Conservation (phyloP, 2,888 invertebrate genomes). For the Osmoderma eremita region DNA sequence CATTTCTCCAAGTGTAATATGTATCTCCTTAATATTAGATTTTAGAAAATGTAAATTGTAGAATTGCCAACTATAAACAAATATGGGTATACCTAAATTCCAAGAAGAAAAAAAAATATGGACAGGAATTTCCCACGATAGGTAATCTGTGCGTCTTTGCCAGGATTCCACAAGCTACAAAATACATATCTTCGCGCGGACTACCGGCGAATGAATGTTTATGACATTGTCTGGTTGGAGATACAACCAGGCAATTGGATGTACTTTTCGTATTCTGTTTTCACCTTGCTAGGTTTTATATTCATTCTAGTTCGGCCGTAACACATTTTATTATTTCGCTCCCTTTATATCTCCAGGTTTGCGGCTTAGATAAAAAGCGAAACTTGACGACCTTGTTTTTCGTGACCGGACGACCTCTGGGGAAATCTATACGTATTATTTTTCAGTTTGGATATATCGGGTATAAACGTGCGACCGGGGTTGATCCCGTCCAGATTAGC, state of each 20-base stretch:
- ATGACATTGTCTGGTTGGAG: slow-evolving; percentile 7
- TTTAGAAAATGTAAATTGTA: no score
- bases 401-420: slow-evolving; percentile 45
- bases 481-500: slow-evolving; percentile 50
- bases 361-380: slow-evolving; percentile 40
- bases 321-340: slow-evolving; percentile 40
- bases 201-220: slow-evolving; percentile 22
- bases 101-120: neutral
- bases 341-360: slow-evolving; percentile 35
- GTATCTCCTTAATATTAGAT: no score
- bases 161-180: slow-evolving; percentile 6
- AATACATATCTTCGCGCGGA: slow-evolving; percentile 21
- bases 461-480: slow-evolving; percentile 49
- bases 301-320: slow-evolving; percentile 36
- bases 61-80: no score
- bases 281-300: slow-evolving; percentile 31
- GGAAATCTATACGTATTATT: slow-evolving; percentile 51
- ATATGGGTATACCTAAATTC: no score
- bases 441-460: slow-evolving; percentile 50
- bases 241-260: slow-evolving; percentile 28
- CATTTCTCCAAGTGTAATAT: no score
- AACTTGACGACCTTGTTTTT: slow-evolving; percentile 45
- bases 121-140: neutral
- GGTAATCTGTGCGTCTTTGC: neutral
- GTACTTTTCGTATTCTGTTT: slow-evolving; percentile 33